Evolutionary conservation across 2,113 vertebrate species (phyloP), one percentile per base, ranked within the genome.

Genomic region (Phalacrocorax carbo): DNA sequence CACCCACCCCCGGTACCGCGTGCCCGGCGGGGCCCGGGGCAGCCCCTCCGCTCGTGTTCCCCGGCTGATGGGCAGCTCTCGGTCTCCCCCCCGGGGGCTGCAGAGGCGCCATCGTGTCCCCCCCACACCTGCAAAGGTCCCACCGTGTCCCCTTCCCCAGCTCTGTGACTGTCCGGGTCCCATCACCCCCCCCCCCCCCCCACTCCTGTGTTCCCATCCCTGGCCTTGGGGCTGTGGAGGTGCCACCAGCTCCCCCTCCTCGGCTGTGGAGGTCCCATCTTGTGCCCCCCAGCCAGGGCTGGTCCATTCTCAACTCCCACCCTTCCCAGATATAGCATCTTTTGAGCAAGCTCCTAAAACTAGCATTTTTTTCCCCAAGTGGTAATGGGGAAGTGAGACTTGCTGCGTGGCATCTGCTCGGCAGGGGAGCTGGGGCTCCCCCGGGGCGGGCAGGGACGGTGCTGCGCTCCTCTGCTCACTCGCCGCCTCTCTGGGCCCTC

Each of bases 401-500:
- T 3, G 14, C 49, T 2, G 16, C 2, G 1, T 7, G 52, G 19
- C 3, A 2, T 32, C 61, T 0, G 2, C 49, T 51, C 2, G 0
- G 34, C 0, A 6, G 15, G 42, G n/a, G 4, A 46, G 17, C 32
- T 2, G 4, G 52, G 21, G 64, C 18, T 48, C 22, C 32, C 0
- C 8, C 2, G 15, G 46, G 75, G 25, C 8, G 62, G 40, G 38
- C 51, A 51, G 81, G 57, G 85, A 15, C 1, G 0, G 7, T 29
- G 42, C 57, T 6, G 0, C 0, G 0, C 57, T 15, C 2, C 2
- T 30, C 40, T 0, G 1, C 86, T 93, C 5, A 0, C 92, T 65
- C 76, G 4, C 22, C 5, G 27, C 30, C 58, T 7, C 49, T 10
- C 48, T 3, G 82, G 10, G n/a, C 32, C 3, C 0, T n/a, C 18